Base-by-base conservation (phyloP, 2,888 invertebrate genomes). In the Meteorus cinctellus region DNA sequence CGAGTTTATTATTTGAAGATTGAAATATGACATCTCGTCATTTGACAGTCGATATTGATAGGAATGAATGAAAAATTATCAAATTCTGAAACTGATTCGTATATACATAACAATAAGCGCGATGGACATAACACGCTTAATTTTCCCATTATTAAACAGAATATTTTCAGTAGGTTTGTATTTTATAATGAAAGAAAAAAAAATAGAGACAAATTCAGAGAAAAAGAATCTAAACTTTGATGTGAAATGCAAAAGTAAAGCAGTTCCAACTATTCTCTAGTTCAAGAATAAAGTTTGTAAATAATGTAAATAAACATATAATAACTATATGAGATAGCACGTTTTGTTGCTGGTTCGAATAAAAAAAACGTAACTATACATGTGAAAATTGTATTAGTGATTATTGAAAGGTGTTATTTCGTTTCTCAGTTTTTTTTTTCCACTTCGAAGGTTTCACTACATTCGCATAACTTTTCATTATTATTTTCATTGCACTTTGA, bases 251-350 rank as follows among this genome's bases (percentile, higher is more conserved):
- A 75, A 36, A 67, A 72, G 75, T 24, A 24, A 16, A 66, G 74
- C 14, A n/a, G 48, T 68, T 74, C 77, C 78, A 80, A 79, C 76
- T 80, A 84, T 82, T 81, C 82, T 66, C 36, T 68, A 77, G 80
- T 82, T 81, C 81, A 82, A 81, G 81, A 72, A 77, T 68, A 77
- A 78, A 81, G 78, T 82, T 81, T 89, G 89, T 89, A 89, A 80
- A 89, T 89, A 89, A 84, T 89, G 89, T 89, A 89, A 88, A 89
- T 89, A 89, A 87, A 85, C 83, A 82, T 85, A 77, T 81, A 79
- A 79, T 85, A 77, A 80, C 80, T 82, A 80, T 80, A 78, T 78
- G 74, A 81, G 79, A 82, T 81, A 82, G 81, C 82, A 83, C 81
- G 84, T 80, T 83, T 83, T 78, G 63, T 84, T 84, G 85, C 80